Percentiles rank a stretch among this genome's conserved stretches.
phyloP scores from a whole-genome alignment of 1,140 invertebrate species.

The Lepidotrigona ventralis region DNA sequence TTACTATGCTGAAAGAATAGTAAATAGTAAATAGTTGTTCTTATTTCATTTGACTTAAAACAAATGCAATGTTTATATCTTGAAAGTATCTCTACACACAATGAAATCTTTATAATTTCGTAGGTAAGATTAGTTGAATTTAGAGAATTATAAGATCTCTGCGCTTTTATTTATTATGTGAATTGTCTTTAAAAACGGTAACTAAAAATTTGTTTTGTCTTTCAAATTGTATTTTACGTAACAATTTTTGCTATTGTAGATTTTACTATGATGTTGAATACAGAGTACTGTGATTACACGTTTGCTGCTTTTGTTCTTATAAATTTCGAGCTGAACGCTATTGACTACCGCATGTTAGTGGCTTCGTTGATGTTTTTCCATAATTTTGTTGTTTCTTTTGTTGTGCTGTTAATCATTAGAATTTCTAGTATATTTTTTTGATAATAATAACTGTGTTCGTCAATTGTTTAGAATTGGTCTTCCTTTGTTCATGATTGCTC shows the following conservation, averaged over 20 bases:
- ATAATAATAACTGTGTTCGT: neutral
- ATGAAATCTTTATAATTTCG: neutral
- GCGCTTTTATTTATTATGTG: neutral
- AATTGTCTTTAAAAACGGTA: neutral
- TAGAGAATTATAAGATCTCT: neutral
- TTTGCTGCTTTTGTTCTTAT: conserved; percentile 21
- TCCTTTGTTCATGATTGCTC: neutral
- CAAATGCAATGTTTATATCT: neutral
- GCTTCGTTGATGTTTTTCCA: conserved; percentile 42
- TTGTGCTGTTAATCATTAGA: conserved; percentile 16
- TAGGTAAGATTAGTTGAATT: neutral
- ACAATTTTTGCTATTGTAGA: neutral
- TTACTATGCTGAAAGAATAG: neutral
- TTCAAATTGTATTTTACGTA: neutral
- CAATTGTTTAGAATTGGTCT: conserved; percentile 15
- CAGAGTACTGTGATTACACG: neutral
- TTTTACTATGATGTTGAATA: neutral
- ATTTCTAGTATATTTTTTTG: neutral
- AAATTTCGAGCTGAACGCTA: conserved; percentile 43
- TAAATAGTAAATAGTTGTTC: no score
- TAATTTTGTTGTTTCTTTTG: conserved; percentile 1
- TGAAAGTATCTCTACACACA: neutral
- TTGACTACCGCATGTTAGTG: neutral
- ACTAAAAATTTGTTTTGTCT: neutral
- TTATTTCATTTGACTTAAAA: neutral